Evolutionary conservation across 1,140 invertebrate species (phyloP), one percentile per base, ranked within the genome.

Genomic region (Lucilia sericata): DNA sequence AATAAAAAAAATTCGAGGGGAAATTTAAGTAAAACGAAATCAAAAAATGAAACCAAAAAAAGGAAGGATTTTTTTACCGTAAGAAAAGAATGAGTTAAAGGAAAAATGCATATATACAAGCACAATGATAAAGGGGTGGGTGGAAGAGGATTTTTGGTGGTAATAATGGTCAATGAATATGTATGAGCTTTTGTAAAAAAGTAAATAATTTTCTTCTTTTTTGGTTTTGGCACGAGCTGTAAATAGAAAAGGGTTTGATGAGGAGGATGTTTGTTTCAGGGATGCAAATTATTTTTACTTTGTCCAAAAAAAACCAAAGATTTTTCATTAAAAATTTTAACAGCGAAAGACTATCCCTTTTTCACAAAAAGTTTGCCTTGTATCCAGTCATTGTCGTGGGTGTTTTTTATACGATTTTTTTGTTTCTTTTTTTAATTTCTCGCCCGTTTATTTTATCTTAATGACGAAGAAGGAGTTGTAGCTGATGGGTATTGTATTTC

Each of bases 161-260:
- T 21, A 70, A 70, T 70, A 70, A 70, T 70, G 65, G 65, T 70
- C 65, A 70, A 70, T 70, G 65, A 70, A 70, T 70, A 70, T 70
- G 65, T 21, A 70, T 70, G 65, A 70, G 65, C 12, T 55, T 55
- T 55, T 5, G 4, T 13, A 4, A 55, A 55, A 55, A 55, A 13
- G 51, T 55, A 21, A 70, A 21, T 19, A 70, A 60, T 60, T 60
- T 60, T 60, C 17, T 60, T 14, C 4, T n/a, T 60, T n/a, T 21
- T 70, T 70, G 1, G 25, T 30, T 70, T 70, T 70, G 19, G 10
- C 21, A 12, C n/a, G 9, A 25, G 10, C 10, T 21, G 65, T 2
- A 25, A 70, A 65, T n/a, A 70, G n/a, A 19, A 25, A 70, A 70
- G n/a, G 65, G 21, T 70, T 70, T 70, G 65, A 25, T 21, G 65